These are phyloP conservation scores for Danaus plexippus DNA, from an alignment of 1,140 invertebrate genomes.

Conservation along the genomic window DNA sequence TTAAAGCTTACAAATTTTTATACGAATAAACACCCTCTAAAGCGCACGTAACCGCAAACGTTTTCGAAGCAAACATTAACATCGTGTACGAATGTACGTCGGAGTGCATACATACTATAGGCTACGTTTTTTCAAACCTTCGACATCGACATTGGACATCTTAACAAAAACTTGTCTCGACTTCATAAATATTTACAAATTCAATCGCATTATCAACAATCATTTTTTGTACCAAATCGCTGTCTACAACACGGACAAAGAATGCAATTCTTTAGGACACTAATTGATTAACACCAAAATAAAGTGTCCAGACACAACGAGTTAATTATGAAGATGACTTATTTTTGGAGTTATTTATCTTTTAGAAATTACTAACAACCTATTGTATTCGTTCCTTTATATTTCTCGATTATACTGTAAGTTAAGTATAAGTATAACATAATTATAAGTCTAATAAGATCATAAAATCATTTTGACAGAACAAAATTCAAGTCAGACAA, in stretches of 20 bases:
- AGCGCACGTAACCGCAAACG: background rate
- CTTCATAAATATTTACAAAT: conserved; percentile 44
- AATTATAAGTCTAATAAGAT: no score
- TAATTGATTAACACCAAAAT: conserved; percentile 35
- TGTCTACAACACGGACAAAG: conserved; percentile 32
- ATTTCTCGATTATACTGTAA: no score
- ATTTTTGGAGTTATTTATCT: conserved; percentile 10
- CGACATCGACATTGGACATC: conserved; percentile 3
- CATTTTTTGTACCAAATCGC: conserved; percentile 39
- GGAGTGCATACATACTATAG: conserved; percentile 14
- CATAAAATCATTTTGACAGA: no score
- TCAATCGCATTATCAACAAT: conserved; percentile 46
- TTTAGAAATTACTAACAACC: no score
- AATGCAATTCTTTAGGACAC: conserved; percentile 35
- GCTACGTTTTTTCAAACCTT: conserved; percentile 22
- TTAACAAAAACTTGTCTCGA: conserved; percentile 28
- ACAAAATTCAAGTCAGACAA: no score
- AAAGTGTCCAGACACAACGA: conserved; percentile 28
- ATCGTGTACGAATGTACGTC: conserved; percentile 15
- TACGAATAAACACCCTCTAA: no score
- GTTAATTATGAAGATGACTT: conserved; percentile 33
- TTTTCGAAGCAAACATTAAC: conserved; percentile 6
- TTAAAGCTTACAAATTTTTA: no score
- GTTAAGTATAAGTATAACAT: no score
- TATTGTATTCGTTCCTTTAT: no score